These are phyloP conservation scores for Cataglyphis livida DNA, from an alignment of 2,888 invertebrate species.

Conservation along the genomic window DNA sequence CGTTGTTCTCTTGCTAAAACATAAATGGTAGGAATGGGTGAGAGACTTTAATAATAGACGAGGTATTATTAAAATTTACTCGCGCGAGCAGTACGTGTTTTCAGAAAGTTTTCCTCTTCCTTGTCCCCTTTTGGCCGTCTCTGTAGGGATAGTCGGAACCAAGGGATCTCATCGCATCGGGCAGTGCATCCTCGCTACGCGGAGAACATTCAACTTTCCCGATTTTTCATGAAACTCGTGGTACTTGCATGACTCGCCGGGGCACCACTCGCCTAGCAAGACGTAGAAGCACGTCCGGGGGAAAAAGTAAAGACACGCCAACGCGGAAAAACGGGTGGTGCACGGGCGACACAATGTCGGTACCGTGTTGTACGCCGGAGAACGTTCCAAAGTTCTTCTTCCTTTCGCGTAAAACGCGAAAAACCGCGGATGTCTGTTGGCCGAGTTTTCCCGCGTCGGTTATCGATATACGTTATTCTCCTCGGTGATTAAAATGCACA, in stretches of 20 bases:
- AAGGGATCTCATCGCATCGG: constrained; percentile 22
- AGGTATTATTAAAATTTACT: constrained; percentile 50
- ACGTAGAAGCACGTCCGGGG: constrained; percentile 41
- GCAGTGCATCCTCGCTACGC: constrained; percentile 19
- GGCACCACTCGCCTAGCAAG: constrained; percentile 22
- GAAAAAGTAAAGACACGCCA: constrained; percentile 38
- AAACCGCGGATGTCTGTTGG: constrained; percentile 24
- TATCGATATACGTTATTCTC: constrained; percentile 16
- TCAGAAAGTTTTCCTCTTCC: constrained; percentile 32
- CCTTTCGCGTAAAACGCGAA: neutral
- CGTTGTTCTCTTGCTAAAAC: constrained; percentile 29
- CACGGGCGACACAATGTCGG: constrained; percentile 31
- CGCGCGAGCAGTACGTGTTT: constrained; percentile 30
- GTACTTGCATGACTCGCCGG: constrained; percentile 49
- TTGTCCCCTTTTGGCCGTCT: constrained; percentile 9
- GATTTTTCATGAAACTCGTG: constrained; percentile 54
- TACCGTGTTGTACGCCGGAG: constrained; percentile 11
- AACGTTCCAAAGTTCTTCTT: neutral
- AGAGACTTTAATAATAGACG: constrained; percentile 48
- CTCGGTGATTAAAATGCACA: constrained; percentile 33
- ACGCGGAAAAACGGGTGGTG: constrained; percentile 35
- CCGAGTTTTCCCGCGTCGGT: neutral
- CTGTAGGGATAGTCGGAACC: constrained; percentile 25
- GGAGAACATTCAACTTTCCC: constrained; percentile 47
- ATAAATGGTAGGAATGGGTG: constrained; percentile 2